Evolutionary conservation across 2,888 invertebrate species (phyloP).

Genomic region (Synanthedon andrenaeformis): DNA sequence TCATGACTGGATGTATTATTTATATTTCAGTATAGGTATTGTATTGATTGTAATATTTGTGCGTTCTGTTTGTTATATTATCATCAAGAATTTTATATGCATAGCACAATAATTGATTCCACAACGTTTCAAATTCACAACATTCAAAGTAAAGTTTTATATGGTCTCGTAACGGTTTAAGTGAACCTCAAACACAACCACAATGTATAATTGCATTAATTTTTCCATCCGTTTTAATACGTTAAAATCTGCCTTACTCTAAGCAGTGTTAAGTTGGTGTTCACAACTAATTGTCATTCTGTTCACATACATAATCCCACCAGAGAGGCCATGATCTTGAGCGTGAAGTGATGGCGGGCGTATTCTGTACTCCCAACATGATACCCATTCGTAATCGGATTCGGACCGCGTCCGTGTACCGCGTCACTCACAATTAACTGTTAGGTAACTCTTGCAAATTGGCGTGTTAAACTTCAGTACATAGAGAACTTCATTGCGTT

Average conservation of each 20-base stretch:
- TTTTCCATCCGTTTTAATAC: neutral
- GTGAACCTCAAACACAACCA: neutral
- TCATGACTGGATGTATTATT: too few relatives aligned
- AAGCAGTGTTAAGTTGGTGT: neutral
- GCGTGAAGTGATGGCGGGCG: conserved; percentile 33
- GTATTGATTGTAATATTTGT: too few relatives aligned
- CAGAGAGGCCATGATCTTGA: conserved; percentile 54
- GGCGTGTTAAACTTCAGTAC: conserved; percentile 6
- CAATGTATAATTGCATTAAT: neutral
- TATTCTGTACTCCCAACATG: conserved; percentile 29
- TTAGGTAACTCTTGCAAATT: conserved; percentile 11
- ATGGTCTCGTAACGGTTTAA: neutral
- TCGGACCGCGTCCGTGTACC: conserved; percentile 9
- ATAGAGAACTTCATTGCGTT: neutral
- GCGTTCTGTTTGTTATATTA: too few relatives aligned
- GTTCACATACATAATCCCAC: conserved; percentile 48
- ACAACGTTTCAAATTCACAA: too few relatives aligned
- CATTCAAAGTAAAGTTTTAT: neutral
- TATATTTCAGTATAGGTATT: too few relatives aligned
- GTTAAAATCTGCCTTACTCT: neutral
- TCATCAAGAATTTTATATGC: too few relatives aligned
- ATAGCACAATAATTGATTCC: too few relatives aligned
- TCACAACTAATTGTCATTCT: conserved; percentile 47
- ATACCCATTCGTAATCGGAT: conserved; percentile 28
- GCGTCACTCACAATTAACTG: conserved; percentile 18